These are phyloP conservation scores for Rutpela maculata DNA, from an alignment of 2,888 invertebrate species.

Conservation along the genomic window DNA sequence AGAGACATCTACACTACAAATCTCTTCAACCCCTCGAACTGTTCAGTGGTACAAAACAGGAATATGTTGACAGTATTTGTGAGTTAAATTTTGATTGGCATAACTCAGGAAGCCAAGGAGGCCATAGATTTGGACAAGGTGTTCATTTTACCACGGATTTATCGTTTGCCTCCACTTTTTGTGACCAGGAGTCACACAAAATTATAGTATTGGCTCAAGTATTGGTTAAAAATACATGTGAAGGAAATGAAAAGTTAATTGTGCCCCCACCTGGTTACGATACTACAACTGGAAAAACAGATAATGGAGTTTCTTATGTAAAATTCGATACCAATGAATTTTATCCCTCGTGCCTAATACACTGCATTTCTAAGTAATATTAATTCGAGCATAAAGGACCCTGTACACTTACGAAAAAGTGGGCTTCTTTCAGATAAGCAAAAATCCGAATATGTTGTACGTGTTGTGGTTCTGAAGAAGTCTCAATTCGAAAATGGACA, in stretches of 20 bases:
- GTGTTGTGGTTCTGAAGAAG: no score
- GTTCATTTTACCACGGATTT: not conserved
- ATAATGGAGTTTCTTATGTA: not conserved
- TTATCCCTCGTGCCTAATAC: not conserved
- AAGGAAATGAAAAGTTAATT: not conserved
- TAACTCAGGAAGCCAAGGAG: not conserved
- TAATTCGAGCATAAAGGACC: no score
- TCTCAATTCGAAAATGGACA: no score
- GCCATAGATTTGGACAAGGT: conserved; percentile 4
- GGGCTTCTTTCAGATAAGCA: no score
- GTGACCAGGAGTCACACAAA: not conserved
- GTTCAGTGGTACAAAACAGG: conserved; percentile 9
- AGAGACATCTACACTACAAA: not conserved
- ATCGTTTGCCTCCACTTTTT: conserved; percentile 2
- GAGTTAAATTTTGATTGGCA: conserved; percentile 17
- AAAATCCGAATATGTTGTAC: no score
- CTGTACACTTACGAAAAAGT: no score
- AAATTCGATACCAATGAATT: conserved; percentile 14
- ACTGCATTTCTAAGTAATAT: not conserved
- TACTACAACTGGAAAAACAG: not conserved
- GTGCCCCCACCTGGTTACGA: not conserved
- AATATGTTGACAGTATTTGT: conserved; percentile 9
- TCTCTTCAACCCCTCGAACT: not conserved
- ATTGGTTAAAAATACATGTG: not conserved
- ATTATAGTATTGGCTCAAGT: conserved; percentile 1